These are phyloP conservation scores for Forbesichthys papilliferus DNA, from an alignment of 2,113 vertebrate genomes.

Conservation along the genomic window DNA sequence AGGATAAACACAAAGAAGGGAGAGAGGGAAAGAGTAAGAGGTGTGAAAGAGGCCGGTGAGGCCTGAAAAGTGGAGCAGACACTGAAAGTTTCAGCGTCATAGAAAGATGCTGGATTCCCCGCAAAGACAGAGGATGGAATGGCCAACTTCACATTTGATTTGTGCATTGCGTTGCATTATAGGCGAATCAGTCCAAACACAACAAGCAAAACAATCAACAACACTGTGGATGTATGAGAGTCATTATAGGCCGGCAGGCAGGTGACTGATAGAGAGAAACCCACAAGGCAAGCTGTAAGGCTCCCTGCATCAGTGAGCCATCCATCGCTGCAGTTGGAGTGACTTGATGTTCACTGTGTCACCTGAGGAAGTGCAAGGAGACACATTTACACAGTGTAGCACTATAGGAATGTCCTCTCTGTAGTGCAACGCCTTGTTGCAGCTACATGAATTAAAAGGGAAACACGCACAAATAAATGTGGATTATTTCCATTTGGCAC, in stretches of 20 bases:
- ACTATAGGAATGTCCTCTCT: background rate
- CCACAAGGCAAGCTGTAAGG: constrained; percentile 25
- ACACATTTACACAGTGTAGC: constrained; percentile 2
- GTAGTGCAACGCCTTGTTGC: constrained; percentile 13
- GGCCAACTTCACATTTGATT: constrained; percentile 51
- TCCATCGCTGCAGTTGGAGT: background rate
- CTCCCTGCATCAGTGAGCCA: constrained; percentile 42
- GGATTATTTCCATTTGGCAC: constrained; percentile 1
- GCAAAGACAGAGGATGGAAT: constrained; percentile 42
- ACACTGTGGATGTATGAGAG: background rate
- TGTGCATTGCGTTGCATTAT: background rate
- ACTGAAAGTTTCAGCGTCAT: constrained; percentile 16
- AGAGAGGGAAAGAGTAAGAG: background rate
- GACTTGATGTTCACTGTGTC: constrained; percentile 25
- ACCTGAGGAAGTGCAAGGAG: constrained; percentile 3
- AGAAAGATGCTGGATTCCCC: constrained; percentile 19
- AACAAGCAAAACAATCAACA: background rate
- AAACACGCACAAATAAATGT: constrained; percentile 9
- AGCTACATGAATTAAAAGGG: constrained; percentile 18
- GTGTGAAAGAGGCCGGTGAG: constrained; percentile 19
- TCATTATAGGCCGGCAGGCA: constrained; percentile 7
- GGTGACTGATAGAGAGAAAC: constrained; percentile 9
- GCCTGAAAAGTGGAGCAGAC: constrained; percentile 33
- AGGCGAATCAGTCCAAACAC: constrained; percentile 14
- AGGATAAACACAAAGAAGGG: background rate